These are phyloP conservation scores for Morinoia aosen DNA, from an alignment of 2,888 invertebrate species.

Conservation along the genomic window DNA sequence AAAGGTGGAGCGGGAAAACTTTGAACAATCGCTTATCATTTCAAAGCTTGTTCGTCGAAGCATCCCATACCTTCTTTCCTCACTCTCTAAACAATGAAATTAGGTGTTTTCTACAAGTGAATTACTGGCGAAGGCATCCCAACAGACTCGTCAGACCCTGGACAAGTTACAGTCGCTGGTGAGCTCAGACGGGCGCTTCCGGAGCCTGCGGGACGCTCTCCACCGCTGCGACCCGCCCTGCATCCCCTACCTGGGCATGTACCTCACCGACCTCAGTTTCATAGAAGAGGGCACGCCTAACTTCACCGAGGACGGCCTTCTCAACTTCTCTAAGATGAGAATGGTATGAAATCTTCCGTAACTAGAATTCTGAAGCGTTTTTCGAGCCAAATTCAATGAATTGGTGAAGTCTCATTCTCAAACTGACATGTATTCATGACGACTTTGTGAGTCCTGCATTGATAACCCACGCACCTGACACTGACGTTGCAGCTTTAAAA, in stretches of 20 bases:
- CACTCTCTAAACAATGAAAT: not conserved
- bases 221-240: slow-evolving; percentile 92
- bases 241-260: slow-evolving; percentile 89
- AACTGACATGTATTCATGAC: too few relatives aligned
- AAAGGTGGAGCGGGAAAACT: not conserved
- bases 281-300: slow-evolving; percentile 94
- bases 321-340: slow-evolving; percentile 95
- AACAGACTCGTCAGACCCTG: slow-evolving; percentile 87
- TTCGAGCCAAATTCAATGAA: not conserved
- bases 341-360: slow-evolving; percentile 78
- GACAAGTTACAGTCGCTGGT: slow-evolving; percentile 88
- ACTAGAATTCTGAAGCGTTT: slow-evolving; percentile 29
- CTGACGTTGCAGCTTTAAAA: too few relatives aligned
- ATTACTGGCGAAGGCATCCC: not conserved
- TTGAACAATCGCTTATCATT: not conserved
- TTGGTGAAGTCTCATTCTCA: too few relatives aligned
- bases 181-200: slow-evolving; percentile 89
- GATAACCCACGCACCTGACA: too few relatives aligned
- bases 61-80: too few relatives aligned
- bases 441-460: too few relatives aligned
- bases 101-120: not conserved
- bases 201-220: slow-evolving; percentile 87
- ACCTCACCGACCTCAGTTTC: slow-evolving; percentile 90
- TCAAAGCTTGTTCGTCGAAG: too few relatives aligned
- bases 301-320: slow-evolving; percentile 87